These are phyloP conservation scores for Leiothrix lutea DNA, from an alignment of 2,113 vertebrate species.

Conservation along the genomic window DNA sequence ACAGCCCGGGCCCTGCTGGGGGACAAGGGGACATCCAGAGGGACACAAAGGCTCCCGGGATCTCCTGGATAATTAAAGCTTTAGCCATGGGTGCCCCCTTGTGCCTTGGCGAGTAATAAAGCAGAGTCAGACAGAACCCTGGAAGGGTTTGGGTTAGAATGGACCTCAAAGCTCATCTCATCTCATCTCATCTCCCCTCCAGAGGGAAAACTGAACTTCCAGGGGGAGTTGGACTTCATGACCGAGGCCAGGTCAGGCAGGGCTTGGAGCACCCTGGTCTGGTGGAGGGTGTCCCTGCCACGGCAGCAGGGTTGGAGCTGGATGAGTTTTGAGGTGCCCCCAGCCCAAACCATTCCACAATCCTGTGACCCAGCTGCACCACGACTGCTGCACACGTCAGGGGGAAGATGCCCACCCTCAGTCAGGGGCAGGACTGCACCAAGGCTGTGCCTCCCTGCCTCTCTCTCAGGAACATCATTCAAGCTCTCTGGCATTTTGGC, in stretches of 20 bases:
- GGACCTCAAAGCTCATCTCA: not conserved
- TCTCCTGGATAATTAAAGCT: not conserved
- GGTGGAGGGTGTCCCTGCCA: no score
- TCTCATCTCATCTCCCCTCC: not conserved
- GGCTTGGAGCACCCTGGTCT: not conserved
- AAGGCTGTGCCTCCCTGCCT: not conserved
- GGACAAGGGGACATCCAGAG: accelerated
- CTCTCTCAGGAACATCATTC: not conserved
- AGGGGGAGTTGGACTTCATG: not conserved
- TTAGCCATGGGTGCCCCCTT: slow-evolving; percentile 58
- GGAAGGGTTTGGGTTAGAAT: not conserved
- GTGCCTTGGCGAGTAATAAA: not conserved
- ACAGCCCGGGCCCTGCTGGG: not conserved
- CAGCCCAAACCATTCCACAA: not conserved
- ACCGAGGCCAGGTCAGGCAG: accelerated
- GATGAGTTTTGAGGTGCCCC: not conserved
- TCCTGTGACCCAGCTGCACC: not conserved
- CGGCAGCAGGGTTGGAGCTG: not conserved
- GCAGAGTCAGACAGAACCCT: not conserved
- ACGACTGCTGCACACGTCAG: accelerated
- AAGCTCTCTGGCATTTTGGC: not conserved
- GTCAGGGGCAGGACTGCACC: accelerated
- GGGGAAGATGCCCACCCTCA: not conserved
- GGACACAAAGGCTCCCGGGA: not conserved
- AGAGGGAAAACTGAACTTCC: not conserved